These are phyloP conservation scores for Melolontha melolontha DNA, from an alignment of 2,888 invertebrate genomes.

Conservation along the genomic window DNA sequence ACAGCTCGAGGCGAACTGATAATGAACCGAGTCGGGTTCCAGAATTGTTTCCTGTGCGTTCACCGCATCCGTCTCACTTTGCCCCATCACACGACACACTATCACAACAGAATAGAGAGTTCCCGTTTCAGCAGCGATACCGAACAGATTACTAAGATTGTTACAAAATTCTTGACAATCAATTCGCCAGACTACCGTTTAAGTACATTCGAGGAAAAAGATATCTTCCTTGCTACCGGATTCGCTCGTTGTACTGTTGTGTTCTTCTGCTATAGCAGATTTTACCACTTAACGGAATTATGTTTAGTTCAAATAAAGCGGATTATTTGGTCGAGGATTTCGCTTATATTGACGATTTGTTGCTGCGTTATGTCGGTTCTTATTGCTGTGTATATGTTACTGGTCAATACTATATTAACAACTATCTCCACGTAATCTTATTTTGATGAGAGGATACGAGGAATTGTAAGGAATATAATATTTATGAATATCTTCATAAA, in stretches of 20 bases:
- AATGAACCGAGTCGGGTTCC: slow-evolving; percentile 50
- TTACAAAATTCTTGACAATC: slow-evolving; percentile 55
- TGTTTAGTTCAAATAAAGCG: slow-evolving; percentile 52
- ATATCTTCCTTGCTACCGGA: slow-evolving; percentile 20
- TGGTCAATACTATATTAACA: slow-evolving; percentile 5
- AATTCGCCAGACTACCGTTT: slow-evolving; percentile 52
- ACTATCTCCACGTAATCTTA: slow-evolving; percentile 11
- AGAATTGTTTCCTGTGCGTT: slow-evolving; percentile 46
- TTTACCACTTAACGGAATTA: slow-evolving; percentile 55
- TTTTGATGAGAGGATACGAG: background rate
- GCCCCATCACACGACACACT: slow-evolving; percentile 3
- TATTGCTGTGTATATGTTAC: slow-evolving; percentile 6
- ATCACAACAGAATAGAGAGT: slow-evolving; percentile 20
- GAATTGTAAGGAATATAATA: background rate
- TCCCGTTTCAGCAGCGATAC: slow-evolving; percentile 35
- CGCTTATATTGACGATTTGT: slow-evolving; percentile 19
- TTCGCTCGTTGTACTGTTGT: slow-evolving; percentile 32
- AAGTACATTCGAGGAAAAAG: slow-evolving; percentile 51
- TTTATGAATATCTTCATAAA: background rate
- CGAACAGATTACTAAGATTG: slow-evolving; percentile 49
- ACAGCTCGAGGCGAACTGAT: slow-evolving; percentile 52
- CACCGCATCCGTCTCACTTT: slow-evolving; percentile 31
- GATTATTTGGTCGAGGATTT: slow-evolving; percentile 46
- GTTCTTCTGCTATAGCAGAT: slow-evolving; percentile 49
- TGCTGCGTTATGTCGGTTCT: slow-evolving; percentile 28